Evolutionary conservation across 2,888 invertebrate genomes (phyloP).

Genomic region (Blera fallax): DNA sequence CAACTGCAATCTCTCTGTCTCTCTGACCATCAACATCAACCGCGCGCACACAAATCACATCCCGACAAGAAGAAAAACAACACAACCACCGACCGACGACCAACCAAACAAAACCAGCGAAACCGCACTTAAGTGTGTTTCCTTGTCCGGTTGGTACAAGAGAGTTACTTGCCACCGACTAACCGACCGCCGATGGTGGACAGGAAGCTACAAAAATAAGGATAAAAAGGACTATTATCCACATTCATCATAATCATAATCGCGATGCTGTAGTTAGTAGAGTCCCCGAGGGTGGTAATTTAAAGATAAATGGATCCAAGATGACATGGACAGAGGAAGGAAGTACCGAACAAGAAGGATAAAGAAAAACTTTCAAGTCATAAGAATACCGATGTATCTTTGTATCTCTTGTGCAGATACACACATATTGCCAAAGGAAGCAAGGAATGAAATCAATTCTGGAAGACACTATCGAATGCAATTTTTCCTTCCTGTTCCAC

Average conservation of each 20-base stretch:
- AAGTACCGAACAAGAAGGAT: background rate
- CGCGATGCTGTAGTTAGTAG: conserved; percentile 18
- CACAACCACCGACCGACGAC: conserved; percentile 8
- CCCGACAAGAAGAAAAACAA: conserved; percentile 38
- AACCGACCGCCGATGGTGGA: background rate
- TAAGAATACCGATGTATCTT: conserved; percentile 10
- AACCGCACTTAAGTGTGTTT: conserved; percentile 69
- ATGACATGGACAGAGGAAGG: background rate
- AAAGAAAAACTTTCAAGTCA: background rate
- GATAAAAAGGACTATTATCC: conserved; percentile 46
- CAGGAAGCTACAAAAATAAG: conserved; percentile 32
- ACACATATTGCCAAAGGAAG: background rate
- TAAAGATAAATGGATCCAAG: conserved; percentile 13
- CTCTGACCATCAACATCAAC: conserved; percentile 19
- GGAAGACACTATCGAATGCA: conserved; percentile 45
- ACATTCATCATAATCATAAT: conserved; percentile 68
- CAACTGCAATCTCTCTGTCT: background rate
- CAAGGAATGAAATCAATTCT: conserved; percentile 58
- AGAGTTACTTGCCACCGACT: conserved; percentile 23
- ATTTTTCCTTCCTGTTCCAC: conserved; percentile 9
- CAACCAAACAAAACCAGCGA: conserved; percentile 50
- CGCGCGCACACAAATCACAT: conserved; percentile 55
- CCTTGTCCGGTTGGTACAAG: conserved; percentile 48
- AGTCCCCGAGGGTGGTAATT: conserved; percentile 37
- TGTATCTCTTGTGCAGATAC: background rate